Percentiles rank a stretch among this genome's conserved stretches.
Evolutionary conservation across 2,797 vertebrate genomes (phyloP).

Genomic region (Erethizon dorsatum): DNA sequence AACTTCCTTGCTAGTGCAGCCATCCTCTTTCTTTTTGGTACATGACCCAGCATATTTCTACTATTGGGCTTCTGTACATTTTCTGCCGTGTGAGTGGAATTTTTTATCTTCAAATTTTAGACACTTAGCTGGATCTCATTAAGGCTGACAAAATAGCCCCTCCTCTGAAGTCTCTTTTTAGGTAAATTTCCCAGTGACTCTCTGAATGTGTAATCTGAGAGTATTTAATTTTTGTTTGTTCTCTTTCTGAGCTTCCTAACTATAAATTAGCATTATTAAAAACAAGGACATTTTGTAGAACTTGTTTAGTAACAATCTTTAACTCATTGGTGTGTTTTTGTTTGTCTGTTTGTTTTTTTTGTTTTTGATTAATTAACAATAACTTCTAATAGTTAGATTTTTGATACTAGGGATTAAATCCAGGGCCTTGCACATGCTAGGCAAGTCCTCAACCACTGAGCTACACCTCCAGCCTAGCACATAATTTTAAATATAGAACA

Average conservation of each 20-base stretch:
- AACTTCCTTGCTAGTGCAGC: accelerated
- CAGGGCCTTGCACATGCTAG: no score
- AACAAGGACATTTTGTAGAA: background rate
- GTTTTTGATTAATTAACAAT: no score
- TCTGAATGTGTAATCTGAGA: background rate
- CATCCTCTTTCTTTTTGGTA: background rate
- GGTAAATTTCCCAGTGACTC: background rate
- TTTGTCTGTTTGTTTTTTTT: no score
- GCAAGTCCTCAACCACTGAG: no score
- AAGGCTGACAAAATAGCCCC: background rate
- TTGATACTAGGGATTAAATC: no score
- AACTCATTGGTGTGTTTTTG: no score
- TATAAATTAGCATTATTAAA: background rate
- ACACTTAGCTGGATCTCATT: background rate
- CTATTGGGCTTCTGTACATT: background rate
- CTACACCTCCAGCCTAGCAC: no score
- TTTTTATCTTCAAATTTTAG: background rate
- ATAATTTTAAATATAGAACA: background rate
- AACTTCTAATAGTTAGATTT: no score
- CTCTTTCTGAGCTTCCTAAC: background rate
- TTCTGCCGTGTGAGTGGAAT: background rate
- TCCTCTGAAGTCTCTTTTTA: background rate
- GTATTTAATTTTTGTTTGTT: background rate
- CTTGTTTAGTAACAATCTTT: background rate
- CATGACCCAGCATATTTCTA: background rate